Percentiles rank a stretch among this genome's conserved stretches.
phyloP scores from a whole-genome alignment of 1,140 invertebrate species.

The Drosophila miranda region DNA sequence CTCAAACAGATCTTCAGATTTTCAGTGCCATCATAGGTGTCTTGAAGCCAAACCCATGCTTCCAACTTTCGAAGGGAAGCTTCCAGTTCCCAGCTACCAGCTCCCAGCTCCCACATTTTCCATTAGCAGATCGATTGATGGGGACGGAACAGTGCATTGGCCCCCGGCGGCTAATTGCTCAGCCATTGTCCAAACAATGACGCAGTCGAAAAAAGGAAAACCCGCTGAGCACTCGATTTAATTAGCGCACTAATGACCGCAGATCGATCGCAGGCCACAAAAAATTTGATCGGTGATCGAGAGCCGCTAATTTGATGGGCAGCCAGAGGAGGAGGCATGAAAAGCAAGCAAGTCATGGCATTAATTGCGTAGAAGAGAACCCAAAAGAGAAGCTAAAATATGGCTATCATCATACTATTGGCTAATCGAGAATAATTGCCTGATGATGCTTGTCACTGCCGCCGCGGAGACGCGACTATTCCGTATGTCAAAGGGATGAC shows the following conservation, averaged over 20 bases:
- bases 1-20: not conserved
- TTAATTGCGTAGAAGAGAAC: conserved; percentile 68
- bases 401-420: conserved; percentile 59
- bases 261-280: conserved; percentile 22
- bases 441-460: conserved; percentile 28
- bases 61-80: not conserved
- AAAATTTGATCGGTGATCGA: conserved; percentile 21
- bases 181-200: conserved; percentile 77
- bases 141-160: conserved; percentile 33
- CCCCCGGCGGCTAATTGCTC: conserved; percentile 59
- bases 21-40: not conserved
- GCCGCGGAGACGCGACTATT: too few species aligned
- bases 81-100: too few species aligned
- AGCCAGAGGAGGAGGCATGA: conserved; percentile 3
- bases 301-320: conserved; percentile 52
- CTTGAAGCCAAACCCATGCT: not conserved
- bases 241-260: conserved; percentile 72
- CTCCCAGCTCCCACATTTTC: not conserved
- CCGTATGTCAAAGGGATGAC: not conserved
- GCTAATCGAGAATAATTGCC: conserved; percentile 77
- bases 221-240: conserved; percentile 64
- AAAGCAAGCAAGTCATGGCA: conserved; percentile 65
- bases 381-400: conserved; percentile 15
- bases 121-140: not conserved
- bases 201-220: conserved; percentile 41